Evolutionary conservation across 2,113 vertebrate genomes (phyloP).

Genomic region (Rhabdomys dilectus): DNA sequence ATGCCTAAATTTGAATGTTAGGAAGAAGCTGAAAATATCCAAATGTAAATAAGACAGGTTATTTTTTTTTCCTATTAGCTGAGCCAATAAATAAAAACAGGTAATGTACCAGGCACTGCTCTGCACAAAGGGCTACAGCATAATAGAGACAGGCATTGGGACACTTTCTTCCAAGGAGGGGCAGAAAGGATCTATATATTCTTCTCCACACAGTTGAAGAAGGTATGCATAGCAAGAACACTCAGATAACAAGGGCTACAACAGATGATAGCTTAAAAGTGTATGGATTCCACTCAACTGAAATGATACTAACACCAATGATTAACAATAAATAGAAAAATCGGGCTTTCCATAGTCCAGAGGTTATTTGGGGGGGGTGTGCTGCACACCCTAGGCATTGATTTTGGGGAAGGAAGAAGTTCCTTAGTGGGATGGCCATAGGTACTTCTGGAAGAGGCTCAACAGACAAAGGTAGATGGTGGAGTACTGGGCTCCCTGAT

Average conservation of each 20-base stretch:
- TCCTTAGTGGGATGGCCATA: not conserved
- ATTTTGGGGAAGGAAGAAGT: too few relatives aligned
- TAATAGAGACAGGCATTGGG: not conserved
- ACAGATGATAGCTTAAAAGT: not conserved
- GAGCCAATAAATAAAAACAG: not conserved
- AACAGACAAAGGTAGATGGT: not conserved
- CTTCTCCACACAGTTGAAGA: not conserved
- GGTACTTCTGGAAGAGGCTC: not conserved
- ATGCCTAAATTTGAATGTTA: constrained; percentile 16
- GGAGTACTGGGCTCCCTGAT: accelerated
- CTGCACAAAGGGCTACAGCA: not conserved
- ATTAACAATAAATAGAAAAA: not conserved
- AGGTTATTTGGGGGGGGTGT: too few relatives aligned
- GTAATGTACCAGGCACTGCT: not conserved
- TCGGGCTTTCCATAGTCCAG: accelerated
- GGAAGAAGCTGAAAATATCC: not conserved
- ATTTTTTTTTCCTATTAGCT: not conserved
- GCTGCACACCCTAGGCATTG: not conserved
- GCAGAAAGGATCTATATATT: constrained; percentile 8
- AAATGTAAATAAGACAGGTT: not conserved
- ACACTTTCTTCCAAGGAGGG: not conserved
- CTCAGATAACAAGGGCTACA: not conserved
- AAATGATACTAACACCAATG: not conserved
- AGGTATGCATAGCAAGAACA: not conserved
- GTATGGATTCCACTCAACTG: not conserved